A percentile compares a stretch with the other conserved stretches of the same genome.
Conservation (phyloP, 2,113 vertebrate species). For the Pteruthius melanotis region DNA sequence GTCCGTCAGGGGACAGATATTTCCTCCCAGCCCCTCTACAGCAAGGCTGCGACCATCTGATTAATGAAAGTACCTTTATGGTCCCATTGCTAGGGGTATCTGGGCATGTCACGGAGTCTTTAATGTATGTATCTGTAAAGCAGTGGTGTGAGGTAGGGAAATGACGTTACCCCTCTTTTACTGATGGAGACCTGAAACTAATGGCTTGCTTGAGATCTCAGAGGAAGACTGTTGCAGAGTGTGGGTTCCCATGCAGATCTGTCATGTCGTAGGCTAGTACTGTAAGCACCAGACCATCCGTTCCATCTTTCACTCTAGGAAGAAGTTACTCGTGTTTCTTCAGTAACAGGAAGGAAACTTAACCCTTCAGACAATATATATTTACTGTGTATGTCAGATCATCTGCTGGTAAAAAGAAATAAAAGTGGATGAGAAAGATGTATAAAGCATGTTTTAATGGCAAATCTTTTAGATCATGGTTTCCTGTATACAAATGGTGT, state of each 20-base stretch:
- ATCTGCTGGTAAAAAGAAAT: constrained; percentile 4
- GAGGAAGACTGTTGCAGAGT: constrained; percentile 3
- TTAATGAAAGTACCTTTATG: background rate
- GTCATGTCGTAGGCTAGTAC: background rate
- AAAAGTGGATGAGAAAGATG: background rate
- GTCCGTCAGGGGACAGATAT: background rate
- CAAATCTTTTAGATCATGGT: constrained; percentile 19
- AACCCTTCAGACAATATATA: background rate
- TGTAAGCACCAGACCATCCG: background rate
- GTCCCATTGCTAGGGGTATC: background rate
- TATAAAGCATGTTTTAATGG: constrained; percentile 21
- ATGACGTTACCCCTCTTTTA: constrained; percentile 20
- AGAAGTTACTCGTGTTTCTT: background rate
- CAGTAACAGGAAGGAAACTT: constrained; percentile 12
- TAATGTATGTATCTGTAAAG: background rate
- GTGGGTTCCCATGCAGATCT: constrained; percentile 9
- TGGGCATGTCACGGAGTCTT: background rate
- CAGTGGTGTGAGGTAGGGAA: constrained; percentile 14
- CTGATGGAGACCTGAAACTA: constrained; percentile 18
- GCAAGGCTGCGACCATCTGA: background rate
- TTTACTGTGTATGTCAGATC: background rate
- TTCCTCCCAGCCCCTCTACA: background rate
- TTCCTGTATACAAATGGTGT: constrained; percentile 18
- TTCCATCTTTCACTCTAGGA: background rate
- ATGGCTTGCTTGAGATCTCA: constrained; percentile 37